A percentile compares a stretch with the other conserved stretches of the same genome.
Evolutionary conservation across 2,797 vertebrate genomes (phyloP).

Genomic region (Bradypodion ventrale): DNA sequence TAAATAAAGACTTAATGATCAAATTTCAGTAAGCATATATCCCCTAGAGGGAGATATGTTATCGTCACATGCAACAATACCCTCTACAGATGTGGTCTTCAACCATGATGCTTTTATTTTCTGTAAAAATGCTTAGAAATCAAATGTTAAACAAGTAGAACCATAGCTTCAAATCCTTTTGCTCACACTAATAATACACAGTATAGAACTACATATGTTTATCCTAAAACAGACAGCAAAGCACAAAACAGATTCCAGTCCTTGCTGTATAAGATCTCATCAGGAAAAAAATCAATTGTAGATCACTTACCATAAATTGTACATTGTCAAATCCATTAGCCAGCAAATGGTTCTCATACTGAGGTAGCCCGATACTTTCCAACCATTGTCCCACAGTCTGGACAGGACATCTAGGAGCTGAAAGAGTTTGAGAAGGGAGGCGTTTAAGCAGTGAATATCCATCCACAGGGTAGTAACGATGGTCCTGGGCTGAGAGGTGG

Average conservation of each 20-base stretch:
- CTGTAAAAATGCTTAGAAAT: slow-evolving; percentile 44
- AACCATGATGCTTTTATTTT: slow-evolving; percentile 46
- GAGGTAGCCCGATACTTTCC: slow-evolving; percentile 97
- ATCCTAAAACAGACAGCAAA: slow-evolving; percentile 59
- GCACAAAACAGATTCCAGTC: slow-evolving; percentile 61
- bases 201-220: slow-evolving; percentile 57
- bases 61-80: slow-evolving; percentile 44
- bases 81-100: slow-evolving; percentile 31
- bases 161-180: slow-evolving; percentile 50
- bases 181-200: slow-evolving; percentile 35
- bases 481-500: slow-evolving; percentile 98
- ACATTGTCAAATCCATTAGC: slow-evolving; percentile 98
- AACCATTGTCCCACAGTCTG: slow-evolving; percentile 98
- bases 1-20: slow-evolving; percentile 46
- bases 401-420: slow-evolving; percentile 96
- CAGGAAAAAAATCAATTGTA: slow-evolving; percentile 71
- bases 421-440: slow-evolving; percentile 98
- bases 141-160: slow-evolving; percentile 47
- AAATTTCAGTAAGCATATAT: slow-evolving; percentile 46
- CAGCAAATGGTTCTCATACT: slow-evolving; percentile 99
- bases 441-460: slow-evolving; percentile 98
- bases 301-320: slow-evolving; percentile 96
- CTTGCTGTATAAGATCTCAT: slow-evolving; percentile 64
- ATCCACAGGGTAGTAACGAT: slow-evolving; percentile 97
- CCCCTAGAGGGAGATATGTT: slow-evolving; percentile 49